Evolutionary conservation across 2,888 invertebrate species (phyloP), one percentile per base, ranked within the genome.

Genomic region (Pilophorus perplexus): DNA sequence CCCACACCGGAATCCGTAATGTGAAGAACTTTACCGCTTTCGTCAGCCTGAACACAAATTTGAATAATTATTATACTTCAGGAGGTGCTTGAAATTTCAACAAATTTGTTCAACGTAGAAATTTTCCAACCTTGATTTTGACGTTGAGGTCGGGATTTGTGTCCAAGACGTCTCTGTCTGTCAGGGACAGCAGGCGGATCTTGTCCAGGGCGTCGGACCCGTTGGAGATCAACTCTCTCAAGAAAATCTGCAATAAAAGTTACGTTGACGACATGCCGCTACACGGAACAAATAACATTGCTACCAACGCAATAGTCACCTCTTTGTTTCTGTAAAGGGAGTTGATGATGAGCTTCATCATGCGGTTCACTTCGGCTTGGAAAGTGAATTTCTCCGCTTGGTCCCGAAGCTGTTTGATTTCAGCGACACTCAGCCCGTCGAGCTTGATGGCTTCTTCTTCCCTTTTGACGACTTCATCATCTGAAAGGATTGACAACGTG

Each of bases 301-400:
- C n/a, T n/a, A n/a, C n/a, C n/a, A n/a, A n/a, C n/a, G n/a, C n/a
- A 33, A 33, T 18, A 5, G 12, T 73, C 75, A 88, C 90, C 82
- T 99, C 99, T 80, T 99, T 99, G 79, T 99, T 99, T 74, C 95
- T 86, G 80, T 99, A 99, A 6, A 99, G 82, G 6, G 99, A 99
- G 81, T 99, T 99, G 77, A 99, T 99, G 79, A 99, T 99, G 68
- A 99, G 85, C 79, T 99, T 99, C 99, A 99, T 99, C 96, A 99
- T 97, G 67, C 98, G 89, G 80, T 96, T 96, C 42, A 99, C 99
- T 81, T 99, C 99, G 0, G 99, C 96, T 81, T 99, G 93, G 82
- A 97, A 98, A 23, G 86, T 84, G 76, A 85, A 89, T 77, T 90
- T 93, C 76, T 92, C 89, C 1, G 96, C 87, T 75, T 88, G 89